Evolutionary conservation across 2,113 vertebrate genomes (phyloP).

Genomic region (Stercorarius parasiticus): DNA sequence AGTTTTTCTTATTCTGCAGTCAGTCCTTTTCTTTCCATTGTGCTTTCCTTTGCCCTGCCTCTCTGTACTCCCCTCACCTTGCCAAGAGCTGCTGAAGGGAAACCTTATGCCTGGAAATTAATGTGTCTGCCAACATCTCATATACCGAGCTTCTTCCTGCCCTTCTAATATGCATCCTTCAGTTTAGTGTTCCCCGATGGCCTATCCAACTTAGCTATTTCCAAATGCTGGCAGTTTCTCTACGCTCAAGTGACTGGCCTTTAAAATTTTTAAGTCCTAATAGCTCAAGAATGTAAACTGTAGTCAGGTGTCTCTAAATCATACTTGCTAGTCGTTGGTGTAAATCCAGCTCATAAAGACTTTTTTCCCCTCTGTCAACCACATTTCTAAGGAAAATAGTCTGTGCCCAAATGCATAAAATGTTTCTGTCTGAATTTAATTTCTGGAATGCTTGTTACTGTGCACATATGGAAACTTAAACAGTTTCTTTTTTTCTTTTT

Average conservation of each 20-base stretch:
- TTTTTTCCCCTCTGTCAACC: neutral
- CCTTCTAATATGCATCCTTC: neutral
- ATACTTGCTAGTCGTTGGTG: neutral
- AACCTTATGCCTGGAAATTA: neutral
- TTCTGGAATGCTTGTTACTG: neutral
- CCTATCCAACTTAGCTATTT: neutral
- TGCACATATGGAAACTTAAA: neutral
- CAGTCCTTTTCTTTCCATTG: neutral
- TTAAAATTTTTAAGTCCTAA: neutral
- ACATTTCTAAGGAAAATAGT: neutral
- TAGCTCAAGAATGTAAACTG: neutral
- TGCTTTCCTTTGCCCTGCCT: neutral
- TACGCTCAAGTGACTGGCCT: neutral
- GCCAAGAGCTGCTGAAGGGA: neutral
- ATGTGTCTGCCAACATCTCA: neutral
- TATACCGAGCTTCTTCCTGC: neutral
- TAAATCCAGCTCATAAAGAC: neutral
- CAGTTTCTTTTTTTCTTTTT: neutral
- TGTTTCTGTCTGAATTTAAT: neutral
- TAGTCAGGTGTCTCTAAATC: slow-evolving; percentile 13
- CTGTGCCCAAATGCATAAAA: neutral
- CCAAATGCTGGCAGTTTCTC: neutral
- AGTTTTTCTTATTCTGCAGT: neutral
- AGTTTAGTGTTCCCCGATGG: neutral
- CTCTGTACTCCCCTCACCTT: neutral